These are phyloP conservation scores for Myodes glareolus DNA, from an alignment of 2,113 vertebrate species.

Conservation along the genomic window DNA sequence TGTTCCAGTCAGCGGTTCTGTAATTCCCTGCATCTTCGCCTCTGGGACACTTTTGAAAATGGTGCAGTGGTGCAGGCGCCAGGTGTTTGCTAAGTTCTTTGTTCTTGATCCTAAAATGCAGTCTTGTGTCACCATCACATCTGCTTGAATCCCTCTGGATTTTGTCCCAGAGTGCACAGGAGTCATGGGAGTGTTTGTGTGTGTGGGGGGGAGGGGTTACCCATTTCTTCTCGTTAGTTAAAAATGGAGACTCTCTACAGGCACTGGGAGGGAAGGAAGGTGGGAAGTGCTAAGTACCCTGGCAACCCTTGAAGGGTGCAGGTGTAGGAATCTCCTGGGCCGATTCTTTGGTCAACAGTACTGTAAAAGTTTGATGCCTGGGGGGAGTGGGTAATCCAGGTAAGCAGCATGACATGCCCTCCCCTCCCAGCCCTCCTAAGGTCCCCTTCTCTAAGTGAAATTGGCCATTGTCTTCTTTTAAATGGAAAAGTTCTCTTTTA, in stretches of 20 bases:
- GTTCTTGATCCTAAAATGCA: background rate
- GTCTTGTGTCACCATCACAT: background rate
- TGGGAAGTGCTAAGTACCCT: background rate
- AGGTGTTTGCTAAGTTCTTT: background rate
- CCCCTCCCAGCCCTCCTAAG: background rate
- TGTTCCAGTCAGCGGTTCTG: background rate
- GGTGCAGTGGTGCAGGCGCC: background rate
- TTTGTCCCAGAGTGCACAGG: background rate
- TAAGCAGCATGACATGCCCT: background rate
- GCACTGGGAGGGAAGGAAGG: background rate
- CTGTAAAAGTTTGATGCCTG: background rate
- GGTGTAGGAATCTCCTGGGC: background rate
- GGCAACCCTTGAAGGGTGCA: background rate
- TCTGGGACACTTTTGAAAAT: background rate
- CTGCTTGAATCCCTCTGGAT: background rate
- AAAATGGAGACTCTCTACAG: background rate
- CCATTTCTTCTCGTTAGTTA: constrained; percentile 58
- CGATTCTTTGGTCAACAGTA: background rate
- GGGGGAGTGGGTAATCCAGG: accelerated
- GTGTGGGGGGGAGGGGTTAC: background rate
- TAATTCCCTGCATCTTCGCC: background rate
- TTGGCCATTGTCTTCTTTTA: background rate
- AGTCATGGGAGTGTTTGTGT: background rate
- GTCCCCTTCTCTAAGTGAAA: constrained; percentile 18
- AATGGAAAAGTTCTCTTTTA: constrained; percentile 29